A percentile compares a stretch with the other conserved stretches of the same genome.
These are phyloP conservation scores for Selene dorsalis DNA, from an alignment of 2,797 vertebrate species.

Conservation along the genomic window DNA sequence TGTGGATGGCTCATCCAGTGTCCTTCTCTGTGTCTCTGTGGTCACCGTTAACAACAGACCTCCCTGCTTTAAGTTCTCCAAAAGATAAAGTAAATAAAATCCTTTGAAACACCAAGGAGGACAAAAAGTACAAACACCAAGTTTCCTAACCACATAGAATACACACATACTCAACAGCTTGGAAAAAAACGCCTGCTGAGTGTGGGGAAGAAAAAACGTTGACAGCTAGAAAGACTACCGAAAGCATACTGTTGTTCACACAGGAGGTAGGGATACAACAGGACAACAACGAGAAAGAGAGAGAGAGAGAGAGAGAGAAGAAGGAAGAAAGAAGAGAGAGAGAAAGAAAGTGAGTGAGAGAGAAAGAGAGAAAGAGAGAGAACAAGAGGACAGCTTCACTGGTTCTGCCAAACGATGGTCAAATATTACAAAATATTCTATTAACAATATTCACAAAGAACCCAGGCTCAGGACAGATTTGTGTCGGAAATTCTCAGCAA, in stretches of 20 bases:
- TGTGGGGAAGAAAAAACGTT: slow-evolving; percentile 76
- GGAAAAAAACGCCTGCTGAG: slow-evolving; percentile 81
- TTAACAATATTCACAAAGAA: slow-evolving; percentile 88
- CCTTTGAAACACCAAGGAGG: slow-evolving; percentile 76
- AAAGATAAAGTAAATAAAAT: slow-evolving; percentile 65
- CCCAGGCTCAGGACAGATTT: slow-evolving; percentile 78
- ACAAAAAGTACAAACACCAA: slow-evolving; percentile 85
- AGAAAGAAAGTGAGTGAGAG: slow-evolving; percentile 53
- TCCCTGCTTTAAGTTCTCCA: slow-evolving; percentile 73
- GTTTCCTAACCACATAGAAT: slow-evolving; percentile 82
- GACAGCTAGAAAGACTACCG: slow-evolving; percentile 83
- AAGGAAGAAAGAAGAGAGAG: slow-evolving; percentile 1
- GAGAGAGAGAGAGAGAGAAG: slow-evolving; percentile 31
- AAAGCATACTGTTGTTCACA: slow-evolving; percentile 84
- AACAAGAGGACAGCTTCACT: slow-evolving; percentile 83
- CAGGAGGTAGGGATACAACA: slow-evolving; percentile 76
- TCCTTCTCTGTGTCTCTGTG: slow-evolving; percentile 48
- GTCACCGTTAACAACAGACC: slow-evolving; percentile 65
- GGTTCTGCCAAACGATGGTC: slow-evolving; percentile 86
- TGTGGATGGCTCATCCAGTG: slow-evolving; percentile 55
- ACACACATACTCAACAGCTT: slow-evolving; percentile 82
- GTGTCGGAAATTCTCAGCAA: slow-evolving; percentile 83
- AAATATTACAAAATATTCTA: slow-evolving; percentile 90
- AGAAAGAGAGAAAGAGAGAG: slow-evolving; percentile 68
- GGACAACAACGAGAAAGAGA: slow-evolving; percentile 76